Percentiles rank a stretch among this genome's conserved stretches.
Evolutionary conservation across 2,888 invertebrate species (phyloP).

Genomic region (Nemurella pictetii): DNA sequence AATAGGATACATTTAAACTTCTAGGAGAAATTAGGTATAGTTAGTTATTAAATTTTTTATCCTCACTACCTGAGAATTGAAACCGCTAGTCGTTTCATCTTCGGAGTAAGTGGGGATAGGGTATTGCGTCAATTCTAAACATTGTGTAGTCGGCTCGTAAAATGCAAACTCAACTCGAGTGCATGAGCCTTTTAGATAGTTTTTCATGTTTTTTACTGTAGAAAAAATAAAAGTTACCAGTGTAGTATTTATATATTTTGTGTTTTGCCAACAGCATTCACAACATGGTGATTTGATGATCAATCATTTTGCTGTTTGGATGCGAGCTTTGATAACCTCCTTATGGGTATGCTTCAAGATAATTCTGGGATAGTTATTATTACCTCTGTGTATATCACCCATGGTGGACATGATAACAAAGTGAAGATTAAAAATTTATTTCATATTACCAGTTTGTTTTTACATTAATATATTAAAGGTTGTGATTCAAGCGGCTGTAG

Average conservation of each 20-base stretch:
- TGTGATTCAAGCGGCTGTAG: no score
- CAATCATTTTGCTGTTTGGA: background rate
- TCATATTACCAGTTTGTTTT: no score
- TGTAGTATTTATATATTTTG: background rate
- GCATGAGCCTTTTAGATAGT: background rate
- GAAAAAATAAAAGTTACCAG: background rate
- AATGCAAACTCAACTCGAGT: background rate
- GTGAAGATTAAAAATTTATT: no score
- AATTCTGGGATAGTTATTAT: no score
- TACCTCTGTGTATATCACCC: no score
- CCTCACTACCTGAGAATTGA: background rate
- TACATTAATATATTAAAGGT: no score
- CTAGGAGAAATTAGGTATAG: no score
- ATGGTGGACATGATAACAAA: no score
- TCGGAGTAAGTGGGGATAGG: background rate
- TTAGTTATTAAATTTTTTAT: background rate
- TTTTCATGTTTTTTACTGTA: background rate
- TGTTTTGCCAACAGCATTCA: background rate
- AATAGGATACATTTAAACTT: no score
- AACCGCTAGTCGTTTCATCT: background rate
- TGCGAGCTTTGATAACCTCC: no score
- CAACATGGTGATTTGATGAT: background rate
- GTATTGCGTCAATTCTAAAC: background rate
- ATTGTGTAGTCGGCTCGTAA: background rate
- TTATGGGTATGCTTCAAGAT: no score